Evolutionary conservation across 92 coral and sea anemone genomes (phyloP).

Genomic region (Scolanthus callimorphus): DNA sequence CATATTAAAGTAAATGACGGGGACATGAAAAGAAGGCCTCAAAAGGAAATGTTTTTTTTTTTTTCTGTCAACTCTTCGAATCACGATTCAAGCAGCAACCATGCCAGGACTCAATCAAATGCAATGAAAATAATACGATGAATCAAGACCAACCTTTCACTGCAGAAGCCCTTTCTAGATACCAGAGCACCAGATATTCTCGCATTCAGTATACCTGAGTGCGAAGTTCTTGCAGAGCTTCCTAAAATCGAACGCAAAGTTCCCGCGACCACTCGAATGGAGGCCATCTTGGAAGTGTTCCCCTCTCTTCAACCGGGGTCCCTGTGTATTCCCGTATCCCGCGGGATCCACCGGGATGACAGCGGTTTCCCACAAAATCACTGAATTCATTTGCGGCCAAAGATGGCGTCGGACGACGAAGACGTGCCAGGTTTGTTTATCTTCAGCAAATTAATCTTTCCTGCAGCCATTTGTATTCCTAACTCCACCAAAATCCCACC

Average conservation of each 20-base stretch:
- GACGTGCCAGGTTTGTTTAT: conserved; percentile 99
- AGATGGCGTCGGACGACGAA: conserved; percentile 99
- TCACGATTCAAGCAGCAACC: too few relatives aligned
- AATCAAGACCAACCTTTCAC: conserved; percentile 48
- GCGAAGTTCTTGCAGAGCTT: neutral
- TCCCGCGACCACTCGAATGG: conserved; percentile 5
- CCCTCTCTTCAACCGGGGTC: too few relatives aligned
- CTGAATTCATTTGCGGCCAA: conserved; percentile 23
- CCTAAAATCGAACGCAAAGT: neutral
- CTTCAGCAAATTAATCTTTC: conserved; percentile 9
- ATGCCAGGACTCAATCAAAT: too few relatives aligned
- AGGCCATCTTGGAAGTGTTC: conserved; percentile 28
- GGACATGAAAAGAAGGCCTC: too few relatives aligned
- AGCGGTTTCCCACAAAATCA: conserved; percentile 24
- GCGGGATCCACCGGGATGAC: conserved; percentile 1
- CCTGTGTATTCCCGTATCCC: too few relatives aligned
- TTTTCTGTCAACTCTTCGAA: too few relatives aligned
- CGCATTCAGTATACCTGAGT: neutral
- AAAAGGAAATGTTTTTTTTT: too few relatives aligned
- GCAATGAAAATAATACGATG: too few relatives aligned
- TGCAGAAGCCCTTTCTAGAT: conserved; percentile 16
- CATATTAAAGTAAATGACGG: too few relatives aligned
- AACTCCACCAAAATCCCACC: too few relatives aligned
- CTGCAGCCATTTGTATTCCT: too few relatives aligned
- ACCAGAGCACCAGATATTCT: conserved; percentile 26